Evolutionary conservation across 2,888 invertebrate genomes (phyloP).

Genomic region (Trimorus sp.): DNA sequence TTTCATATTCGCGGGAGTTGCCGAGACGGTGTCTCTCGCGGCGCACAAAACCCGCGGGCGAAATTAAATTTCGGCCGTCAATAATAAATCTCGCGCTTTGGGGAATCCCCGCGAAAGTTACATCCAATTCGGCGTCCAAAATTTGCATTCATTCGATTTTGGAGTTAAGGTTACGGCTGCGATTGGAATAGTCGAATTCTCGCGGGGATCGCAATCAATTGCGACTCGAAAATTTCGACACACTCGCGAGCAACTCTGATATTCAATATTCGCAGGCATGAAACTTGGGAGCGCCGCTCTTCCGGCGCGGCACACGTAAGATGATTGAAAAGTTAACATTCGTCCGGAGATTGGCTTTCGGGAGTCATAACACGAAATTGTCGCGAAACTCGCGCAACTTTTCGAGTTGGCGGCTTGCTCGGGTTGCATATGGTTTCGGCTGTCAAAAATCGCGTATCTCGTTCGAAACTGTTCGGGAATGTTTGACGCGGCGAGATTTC

Average conservation of each 20-base stretch:
- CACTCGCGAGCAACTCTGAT: conserved; percentile 15
- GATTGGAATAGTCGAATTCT: conserved; percentile 45
- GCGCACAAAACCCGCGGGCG: conserved; percentile 19
- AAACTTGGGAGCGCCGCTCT: not conserved
- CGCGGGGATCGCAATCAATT: conserved; percentile 41
- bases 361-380: no score
- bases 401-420: no score
- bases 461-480: no score
- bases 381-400: no score
- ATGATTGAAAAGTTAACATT: not conserved
- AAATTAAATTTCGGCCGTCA: conserved; percentile 54
- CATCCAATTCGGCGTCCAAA: conserved; percentile 50
- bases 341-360: no score
- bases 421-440: no score
- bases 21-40: conserved; percentile 3
- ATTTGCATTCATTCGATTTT: conserved; percentile 53
- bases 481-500: no score
- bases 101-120: conserved; percentile 35
- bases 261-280: conserved; percentile 16
- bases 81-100: conserved; percentile 43
- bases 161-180: conserved; percentile 37
- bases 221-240: conserved; percentile 18
- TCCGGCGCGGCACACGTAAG: not conserved
- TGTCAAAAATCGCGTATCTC: no score
- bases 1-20: conserved; percentile 42